Base-by-base conservation (phyloP, 2,888 invertebrate species). In the Dryadula phaetusa region DNA sequence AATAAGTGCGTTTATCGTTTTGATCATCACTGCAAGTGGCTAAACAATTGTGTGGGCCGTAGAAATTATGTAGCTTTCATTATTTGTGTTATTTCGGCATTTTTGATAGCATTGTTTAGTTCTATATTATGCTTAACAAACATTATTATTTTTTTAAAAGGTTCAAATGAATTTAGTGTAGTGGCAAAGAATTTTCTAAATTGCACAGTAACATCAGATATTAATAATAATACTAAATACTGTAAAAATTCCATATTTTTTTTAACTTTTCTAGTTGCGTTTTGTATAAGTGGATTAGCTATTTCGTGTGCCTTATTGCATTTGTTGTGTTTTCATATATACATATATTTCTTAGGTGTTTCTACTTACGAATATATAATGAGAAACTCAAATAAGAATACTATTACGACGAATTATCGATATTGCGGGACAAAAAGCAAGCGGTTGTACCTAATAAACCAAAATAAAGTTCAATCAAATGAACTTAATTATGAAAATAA, bases 21-120 rank as follows among this genome's bases (percentile, higher is more conserved):
- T 88, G 99, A 99, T 86, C 99, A 99, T 87, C 99, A 99, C 88
- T 99, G 99, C 94, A 98, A 98, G 94, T 99, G 99, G 99, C 93
- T 99, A 75, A 99, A 99, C 93, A 99, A 98, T 88, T 99, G 99
- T 92, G 95, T 99, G 70, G 99, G 99, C 8, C 95, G 95, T 52
- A 94, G 98, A 76, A 99, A 99, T 87, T 99, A 99, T 93, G 94
- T 93, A 49, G 95, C 96, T 32, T 98, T 98, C 86, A 94, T 97
- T 75, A 95, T 95, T 83, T 96, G 97, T 81, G 95, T 98, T 64
- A 93, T 95, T 67, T 96, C 97, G 62, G 97, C 97, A 22, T 94
- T 97, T 71, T 90, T 95, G 67, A 95, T 96, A 72, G 94, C 96
- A 16, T 82, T 95, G 67, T 93, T 95, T 73, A 95, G 97, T 62